A percentile compares a stretch with the other conserved stretches of the same genome.
phyloP scores from a whole-genome alignment of 2,888 invertebrate species.

The Ormyrus labotus region DNA sequence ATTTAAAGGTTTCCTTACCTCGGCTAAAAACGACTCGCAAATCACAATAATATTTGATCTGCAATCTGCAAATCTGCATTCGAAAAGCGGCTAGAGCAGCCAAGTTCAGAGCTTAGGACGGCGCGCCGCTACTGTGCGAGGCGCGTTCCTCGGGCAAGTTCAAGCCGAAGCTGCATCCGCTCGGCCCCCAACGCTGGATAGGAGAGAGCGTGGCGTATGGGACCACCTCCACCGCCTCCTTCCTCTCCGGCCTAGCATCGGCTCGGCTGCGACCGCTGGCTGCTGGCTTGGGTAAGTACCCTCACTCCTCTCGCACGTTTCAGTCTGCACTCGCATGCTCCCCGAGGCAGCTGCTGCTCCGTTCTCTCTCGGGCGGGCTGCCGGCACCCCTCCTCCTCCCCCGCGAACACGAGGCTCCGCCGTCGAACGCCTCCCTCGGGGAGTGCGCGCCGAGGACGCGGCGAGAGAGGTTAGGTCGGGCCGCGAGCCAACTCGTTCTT shows the following conservation, averaged over 20 bases:
- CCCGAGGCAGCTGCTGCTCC: slow-evolving; percentile 69
- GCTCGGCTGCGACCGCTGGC: slow-evolving; percentile 63
- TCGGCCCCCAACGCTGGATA: neutral
- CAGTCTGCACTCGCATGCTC: slow-evolving; percentile 76
- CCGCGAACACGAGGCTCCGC: slow-evolving; percentile 60
- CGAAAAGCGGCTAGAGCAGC: too few species aligned
- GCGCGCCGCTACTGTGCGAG: too few species aligned
- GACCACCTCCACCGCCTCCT: slow-evolving; percentile 66
- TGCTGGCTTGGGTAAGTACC: slow-evolving; percentile 73
- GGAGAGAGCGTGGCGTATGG: neutral
- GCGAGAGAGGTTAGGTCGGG: slow-evolving; percentile 58
- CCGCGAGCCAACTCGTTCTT: neutral
- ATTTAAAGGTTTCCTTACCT: too few species aligned
- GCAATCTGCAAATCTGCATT: too few species aligned
- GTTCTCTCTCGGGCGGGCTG: slow-evolving; percentile 64
- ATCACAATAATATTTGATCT: too few species aligned
- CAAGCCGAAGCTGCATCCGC: too few species aligned
- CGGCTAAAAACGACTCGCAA: too few species aligned
- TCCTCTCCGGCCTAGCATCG: slow-evolving; percentile 64
- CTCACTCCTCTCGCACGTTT: slow-evolving; percentile 71
- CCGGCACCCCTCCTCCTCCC: slow-evolving; percentile 70
- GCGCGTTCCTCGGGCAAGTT: neutral
- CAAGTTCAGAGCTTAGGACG: too few species aligned
- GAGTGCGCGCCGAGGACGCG: slow-evolving; percentile 57
- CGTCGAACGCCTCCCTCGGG: slow-evolving; percentile 57